Conservation (phyloP, 2,888 invertebrate species). For the Hartigia nigra region DNA sequence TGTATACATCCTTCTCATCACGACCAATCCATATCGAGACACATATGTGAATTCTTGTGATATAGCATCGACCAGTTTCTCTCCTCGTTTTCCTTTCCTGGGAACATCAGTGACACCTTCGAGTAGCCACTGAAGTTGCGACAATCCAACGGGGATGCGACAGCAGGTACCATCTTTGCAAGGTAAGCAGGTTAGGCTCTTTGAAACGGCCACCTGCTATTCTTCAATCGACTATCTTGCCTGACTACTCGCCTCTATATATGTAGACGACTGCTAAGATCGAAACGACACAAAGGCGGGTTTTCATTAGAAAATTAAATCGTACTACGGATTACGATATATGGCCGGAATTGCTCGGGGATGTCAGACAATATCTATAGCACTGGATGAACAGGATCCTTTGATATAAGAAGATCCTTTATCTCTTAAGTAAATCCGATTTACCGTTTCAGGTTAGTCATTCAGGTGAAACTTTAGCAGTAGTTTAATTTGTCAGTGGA, state of each 20-base stretch:
- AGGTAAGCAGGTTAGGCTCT: neutral
- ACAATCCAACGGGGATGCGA: neutral
- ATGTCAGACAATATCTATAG: neutral
- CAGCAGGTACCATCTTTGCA: neutral
- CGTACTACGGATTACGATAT: slow-evolving; percentile 33
- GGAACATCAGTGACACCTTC: neutral
- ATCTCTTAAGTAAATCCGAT: neutral
- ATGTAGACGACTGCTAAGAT: slow-evolving; percentile 9
- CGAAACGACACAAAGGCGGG: slow-evolving; percentile 25
- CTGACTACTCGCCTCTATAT: slow-evolving; percentile 8
- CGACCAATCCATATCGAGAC: neutral
- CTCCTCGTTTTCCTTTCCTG: neutral
- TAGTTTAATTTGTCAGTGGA: neutral
- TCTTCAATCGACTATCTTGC: slow-evolving; percentile 16
- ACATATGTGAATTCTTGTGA: neutral
- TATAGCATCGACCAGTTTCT: neutral
- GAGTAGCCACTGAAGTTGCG: neutral
- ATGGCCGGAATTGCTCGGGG: neutral
- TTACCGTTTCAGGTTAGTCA: neutral
- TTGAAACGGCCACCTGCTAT: slow-evolving; percentile 25
- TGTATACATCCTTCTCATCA: neutral
- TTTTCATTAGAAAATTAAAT: slow-evolving; percentile 29
- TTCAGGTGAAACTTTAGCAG: neutral
- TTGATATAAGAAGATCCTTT: neutral
- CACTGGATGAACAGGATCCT: neutral